phyloP scores from a whole-genome alignment of 2,797 vertebrate genomes.

The Chelonia mydas region DNA sequence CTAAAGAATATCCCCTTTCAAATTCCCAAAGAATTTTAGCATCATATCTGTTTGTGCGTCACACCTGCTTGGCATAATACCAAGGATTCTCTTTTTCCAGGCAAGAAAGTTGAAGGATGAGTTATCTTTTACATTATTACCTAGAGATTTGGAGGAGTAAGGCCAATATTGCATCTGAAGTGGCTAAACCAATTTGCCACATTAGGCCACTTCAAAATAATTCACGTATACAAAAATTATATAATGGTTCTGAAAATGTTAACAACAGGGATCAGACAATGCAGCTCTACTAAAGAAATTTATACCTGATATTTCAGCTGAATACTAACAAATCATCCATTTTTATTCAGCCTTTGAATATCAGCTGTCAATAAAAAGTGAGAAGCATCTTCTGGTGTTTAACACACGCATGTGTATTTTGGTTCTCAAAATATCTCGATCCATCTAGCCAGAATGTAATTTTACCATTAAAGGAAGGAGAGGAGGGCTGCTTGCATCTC shows the following conservation, averaged over 20 bases:
- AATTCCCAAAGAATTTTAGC: not conserved
- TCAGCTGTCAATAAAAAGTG: not conserved
- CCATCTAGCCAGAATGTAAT: not conserved
- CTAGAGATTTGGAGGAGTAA: not conserved
- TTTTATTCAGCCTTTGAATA: not conserved
- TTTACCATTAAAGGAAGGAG: not conserved
- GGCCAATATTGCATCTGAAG: not conserved
- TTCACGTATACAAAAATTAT: not conserved
- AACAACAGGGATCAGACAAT: not conserved
- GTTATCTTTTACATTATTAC: not conserved
- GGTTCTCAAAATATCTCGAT: too few species aligned
- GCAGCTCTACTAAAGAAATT: not conserved
- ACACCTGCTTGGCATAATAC: not conserved
- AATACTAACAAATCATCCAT: not conserved
- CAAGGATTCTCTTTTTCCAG: not conserved
- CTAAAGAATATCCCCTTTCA: not conserved
- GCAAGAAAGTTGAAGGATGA: not conserved
- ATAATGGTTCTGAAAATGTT: not conserved
- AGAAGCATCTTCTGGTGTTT: not conserved
- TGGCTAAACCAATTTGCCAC: not conserved
- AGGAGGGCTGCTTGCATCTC: not conserved
- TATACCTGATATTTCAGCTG: not conserved
- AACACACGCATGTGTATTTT: not conserved
- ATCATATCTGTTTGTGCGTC: not conserved
- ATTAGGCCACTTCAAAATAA: not conserved